Evolutionary conservation across 1,140 invertebrate genomes (phyloP).

Genomic region (Aphis craccivora): DNA sequence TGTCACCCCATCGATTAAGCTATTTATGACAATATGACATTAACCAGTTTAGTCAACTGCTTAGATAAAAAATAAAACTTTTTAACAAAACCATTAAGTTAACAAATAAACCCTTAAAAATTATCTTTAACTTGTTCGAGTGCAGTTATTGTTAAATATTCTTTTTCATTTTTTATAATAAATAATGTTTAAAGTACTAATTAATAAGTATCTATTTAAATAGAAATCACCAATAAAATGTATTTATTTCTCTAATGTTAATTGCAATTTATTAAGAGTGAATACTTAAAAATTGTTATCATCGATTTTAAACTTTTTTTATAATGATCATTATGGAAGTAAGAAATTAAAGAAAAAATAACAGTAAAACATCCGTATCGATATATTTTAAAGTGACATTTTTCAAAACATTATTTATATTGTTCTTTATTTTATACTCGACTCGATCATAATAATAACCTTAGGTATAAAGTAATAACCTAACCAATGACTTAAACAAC

Average conservation of each 20-base stretch:
- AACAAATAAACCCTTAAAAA: not conserved
- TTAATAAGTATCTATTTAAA: not conserved
- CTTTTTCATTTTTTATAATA: not conserved
- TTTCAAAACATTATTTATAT: not conserved
- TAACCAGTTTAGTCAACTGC: slow-evolving; percentile 1
- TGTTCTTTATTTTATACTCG: not conserved
- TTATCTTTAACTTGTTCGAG: not conserved
- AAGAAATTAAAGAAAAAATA: too few relatives aligned
- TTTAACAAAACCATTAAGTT: not conserved
- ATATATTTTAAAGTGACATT: not conserved
- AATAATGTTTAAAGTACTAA: not conserved
- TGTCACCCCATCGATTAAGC: slow-evolving; percentile 39
- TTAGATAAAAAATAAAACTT: not conserved
- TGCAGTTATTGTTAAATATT: not conserved
- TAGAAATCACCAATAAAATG: not conserved
- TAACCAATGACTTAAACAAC: not conserved
- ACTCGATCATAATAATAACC: not conserved
- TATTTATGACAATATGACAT: slow-evolving; percentile 30
- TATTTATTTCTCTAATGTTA: not conserved
- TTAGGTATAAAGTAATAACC: too few relatives aligned
- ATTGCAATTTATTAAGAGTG: not conserved
- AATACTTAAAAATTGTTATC: too few relatives aligned
- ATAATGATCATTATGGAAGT: not conserved
- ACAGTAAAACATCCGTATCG: not conserved
- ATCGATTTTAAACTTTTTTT: not conserved